These are phyloP conservation scores for Cylas formicarius DNA, from an alignment of 1,140 invertebrate species.

Conservation along the genomic window DNA sequence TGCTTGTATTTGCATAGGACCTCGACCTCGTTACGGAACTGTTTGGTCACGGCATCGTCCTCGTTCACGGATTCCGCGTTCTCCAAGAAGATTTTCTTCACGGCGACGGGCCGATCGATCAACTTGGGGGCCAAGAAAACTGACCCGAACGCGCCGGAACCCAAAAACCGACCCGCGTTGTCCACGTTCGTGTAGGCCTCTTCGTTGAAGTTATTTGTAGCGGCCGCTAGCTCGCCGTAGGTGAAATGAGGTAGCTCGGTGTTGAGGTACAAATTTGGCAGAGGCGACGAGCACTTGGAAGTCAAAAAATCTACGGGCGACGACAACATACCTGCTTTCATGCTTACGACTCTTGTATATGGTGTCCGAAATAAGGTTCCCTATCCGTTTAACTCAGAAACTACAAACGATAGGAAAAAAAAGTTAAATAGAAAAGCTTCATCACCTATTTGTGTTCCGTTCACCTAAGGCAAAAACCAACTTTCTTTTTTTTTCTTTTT, in stretches of 20 bases:
- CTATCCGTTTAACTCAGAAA: no score
- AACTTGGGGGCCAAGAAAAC: slow-evolving; percentile 54
- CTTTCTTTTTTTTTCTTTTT: no score
- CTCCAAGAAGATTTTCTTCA: slow-evolving; percentile 52
- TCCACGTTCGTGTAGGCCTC: slow-evolving; percentile 14
- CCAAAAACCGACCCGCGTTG: slow-evolving; percentile 47
- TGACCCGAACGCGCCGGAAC: slow-evolving; percentile 61
- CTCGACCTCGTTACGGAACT: slow-evolving; percentile 61
- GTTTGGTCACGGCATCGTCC: slow-evolving; percentile 45
- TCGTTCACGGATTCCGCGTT: slow-evolving; percentile 38
- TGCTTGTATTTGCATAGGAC: slow-evolving; percentile 52
- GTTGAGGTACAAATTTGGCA: slow-evolving; percentile 34
- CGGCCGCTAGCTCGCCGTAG: slow-evolving; percentile 41
- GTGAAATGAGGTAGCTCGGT: slow-evolving; percentile 40
- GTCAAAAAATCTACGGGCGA: no score
- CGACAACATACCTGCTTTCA: no score
- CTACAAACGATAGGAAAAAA: no score
- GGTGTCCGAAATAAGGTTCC: no score
- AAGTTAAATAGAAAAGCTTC: no score
- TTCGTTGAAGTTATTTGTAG: slow-evolving; percentile 40
- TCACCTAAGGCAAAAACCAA: no score
- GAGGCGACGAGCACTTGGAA: slow-evolving; percentile 29
- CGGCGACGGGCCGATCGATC: slow-evolving; percentile 47
- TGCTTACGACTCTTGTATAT: no score
- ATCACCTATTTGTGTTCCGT: no score